A percentile compares a stretch with the other conserved stretches of the same genome.
phyloP scores from a whole-genome alignment of 2,797 vertebrate genomes.

The Falco novaeseelandiae region DNA sequence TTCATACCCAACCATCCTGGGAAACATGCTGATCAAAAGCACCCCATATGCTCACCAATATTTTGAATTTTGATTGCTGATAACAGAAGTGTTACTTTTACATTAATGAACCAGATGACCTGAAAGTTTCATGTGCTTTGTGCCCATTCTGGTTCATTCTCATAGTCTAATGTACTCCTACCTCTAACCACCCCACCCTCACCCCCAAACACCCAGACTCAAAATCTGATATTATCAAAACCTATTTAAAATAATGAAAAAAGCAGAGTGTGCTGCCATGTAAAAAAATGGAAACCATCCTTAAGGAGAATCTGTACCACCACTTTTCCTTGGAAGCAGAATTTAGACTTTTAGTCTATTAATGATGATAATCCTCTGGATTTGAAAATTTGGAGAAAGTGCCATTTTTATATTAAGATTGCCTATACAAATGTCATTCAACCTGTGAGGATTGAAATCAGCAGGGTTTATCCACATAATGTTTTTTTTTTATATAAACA shows the following conservation, averaged over 20 bases:
- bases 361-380: neutral
- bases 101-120: neutral
- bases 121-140: neutral
- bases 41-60: neutral
- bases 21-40: neutral
- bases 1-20: accelerated
- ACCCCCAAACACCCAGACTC: neutral
- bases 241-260: neutral
- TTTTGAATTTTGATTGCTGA: neutral
- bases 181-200: neutral
- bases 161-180: neutral
- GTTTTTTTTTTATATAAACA: neutral
- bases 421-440: neutral
- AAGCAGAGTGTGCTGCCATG: neutral
- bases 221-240: neutral
- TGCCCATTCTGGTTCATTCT: neutral
- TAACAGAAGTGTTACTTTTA: neutral
- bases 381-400: neutral
- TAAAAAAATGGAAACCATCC: neutral
- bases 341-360: neutral
- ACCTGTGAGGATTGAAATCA: neutral
- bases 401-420: neutral
- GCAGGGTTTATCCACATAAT: neutral
- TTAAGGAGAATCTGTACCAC: neutral
- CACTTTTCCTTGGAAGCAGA: neutral